Percentiles rank a stretch among this genome's conserved stretches.
Evolutionary conservation across 2,113 vertebrate species (phyloP).

Genomic region (Nothoprocta perdicaria): DNA sequence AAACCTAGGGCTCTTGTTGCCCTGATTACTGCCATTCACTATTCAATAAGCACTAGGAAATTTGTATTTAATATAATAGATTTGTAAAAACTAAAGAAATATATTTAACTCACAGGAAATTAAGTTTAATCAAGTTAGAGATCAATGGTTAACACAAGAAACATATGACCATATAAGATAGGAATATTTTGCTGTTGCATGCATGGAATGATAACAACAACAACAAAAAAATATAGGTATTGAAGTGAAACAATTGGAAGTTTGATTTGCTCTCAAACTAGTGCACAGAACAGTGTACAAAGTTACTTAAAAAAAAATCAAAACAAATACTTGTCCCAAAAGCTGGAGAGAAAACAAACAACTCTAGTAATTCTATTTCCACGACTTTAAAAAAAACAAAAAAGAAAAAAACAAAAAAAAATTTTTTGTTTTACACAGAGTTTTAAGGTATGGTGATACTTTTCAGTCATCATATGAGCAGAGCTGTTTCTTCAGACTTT

Average conservation of each 20-base stretch:
- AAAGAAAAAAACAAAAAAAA: too few relatives aligned
- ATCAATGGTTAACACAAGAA: neutral
- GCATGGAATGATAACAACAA: neutral
- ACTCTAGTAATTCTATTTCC: neutral
- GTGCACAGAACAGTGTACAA: neutral
- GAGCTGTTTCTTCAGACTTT: slow-evolving; percentile 9
- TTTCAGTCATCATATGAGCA: slow-evolving; percentile 3
- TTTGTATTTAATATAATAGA: neutral
- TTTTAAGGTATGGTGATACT: neutral
- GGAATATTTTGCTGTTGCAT: neutral
- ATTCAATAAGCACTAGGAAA: neutral
- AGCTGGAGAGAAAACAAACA: neutral
- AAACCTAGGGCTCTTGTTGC: neutral
- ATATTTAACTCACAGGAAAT: neutral
- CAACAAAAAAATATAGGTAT: neutral
- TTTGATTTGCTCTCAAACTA: neutral
- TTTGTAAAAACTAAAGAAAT: neutral
- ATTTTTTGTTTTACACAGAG: neutral
- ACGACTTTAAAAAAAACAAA: too few relatives aligned
- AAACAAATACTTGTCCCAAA: neutral
- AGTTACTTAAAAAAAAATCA: neutral
- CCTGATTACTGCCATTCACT: neutral
- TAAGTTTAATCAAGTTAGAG: neutral
- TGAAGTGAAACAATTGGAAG: neutral
- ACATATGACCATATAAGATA: neutral